phyloP scores from a whole-genome alignment of 2,888 invertebrate species.

The Thymelicus acteon region DNA sequence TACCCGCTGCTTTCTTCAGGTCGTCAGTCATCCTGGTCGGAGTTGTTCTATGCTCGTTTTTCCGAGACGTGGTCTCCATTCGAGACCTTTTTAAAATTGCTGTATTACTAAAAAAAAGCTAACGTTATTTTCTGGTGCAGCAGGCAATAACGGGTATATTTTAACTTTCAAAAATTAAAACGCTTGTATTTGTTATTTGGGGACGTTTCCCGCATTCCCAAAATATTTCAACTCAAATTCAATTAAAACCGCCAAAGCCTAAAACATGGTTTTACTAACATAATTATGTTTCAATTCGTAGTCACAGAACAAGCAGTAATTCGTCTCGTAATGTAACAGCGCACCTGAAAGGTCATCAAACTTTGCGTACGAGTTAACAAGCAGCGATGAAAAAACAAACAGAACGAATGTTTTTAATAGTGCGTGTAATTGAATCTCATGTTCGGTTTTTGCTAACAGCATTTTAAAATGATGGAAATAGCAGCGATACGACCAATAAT shows the following conservation, averaged over 20 bases:
- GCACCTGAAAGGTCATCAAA: conserved; percentile 51
- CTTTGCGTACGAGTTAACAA: conserved; percentile 49
- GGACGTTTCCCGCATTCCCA: background rate
- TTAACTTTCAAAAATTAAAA: too few species aligned
- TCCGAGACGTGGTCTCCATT: too few species aligned
- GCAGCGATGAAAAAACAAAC: conserved; percentile 51
- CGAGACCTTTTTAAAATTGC: too few species aligned
- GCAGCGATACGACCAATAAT: too few species aligned
- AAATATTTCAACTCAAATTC: background rate
- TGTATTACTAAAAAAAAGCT: too few species aligned
- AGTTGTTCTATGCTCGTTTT: too few species aligned
- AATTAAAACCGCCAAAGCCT: background rate
- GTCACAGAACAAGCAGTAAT: conserved; percentile 23
- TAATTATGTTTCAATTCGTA: conserved; percentile 1
- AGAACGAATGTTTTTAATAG: conserved; percentile 37
- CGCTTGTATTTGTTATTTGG: too few species aligned
- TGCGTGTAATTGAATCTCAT: conserved; percentile 20
- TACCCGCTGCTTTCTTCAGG: too few species aligned
- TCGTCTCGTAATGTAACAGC: conserved; percentile 38
- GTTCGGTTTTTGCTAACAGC: background rate
- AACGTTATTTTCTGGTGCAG: too few species aligned
- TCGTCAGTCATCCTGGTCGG: too few species aligned
- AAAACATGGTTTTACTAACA: background rate
- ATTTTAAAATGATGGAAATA: too few species aligned
- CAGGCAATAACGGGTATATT: too few species aligned